Evolutionary conservation across 2,888 invertebrate genomes (phyloP), one percentile per base, ranked within the genome.

Genomic region (Dasypolia templi): DNA sequence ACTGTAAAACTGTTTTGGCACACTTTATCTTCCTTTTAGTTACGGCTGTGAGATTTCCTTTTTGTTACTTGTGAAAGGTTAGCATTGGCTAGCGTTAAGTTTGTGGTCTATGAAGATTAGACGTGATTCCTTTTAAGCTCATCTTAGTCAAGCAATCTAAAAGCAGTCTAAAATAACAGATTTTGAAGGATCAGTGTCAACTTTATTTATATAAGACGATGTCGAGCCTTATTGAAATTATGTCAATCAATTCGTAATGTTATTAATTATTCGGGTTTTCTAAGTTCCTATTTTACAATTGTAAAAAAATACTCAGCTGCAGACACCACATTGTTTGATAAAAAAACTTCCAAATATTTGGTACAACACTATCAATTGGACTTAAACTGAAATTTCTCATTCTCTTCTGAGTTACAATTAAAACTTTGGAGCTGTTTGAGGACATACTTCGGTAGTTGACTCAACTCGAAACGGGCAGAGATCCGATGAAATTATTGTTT

Each of bases 341-440:
- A 7, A 35, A 44, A 51, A 58, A 19, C 29, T 39, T 46, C 32
- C 9, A 66, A 71, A 77, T 58, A 74, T 63, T 77, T 22, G 19
- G 32, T 55, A 64, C 29, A 63, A 32, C 39, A 76, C 66, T 80
- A 84, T 87, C 84, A 86, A 86, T 88, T 88, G 86, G 87, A 83
- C 84, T 85, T 77, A 76, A 84, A 79, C 75, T 77, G 72, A 17
- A 81, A 69, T 79, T 22, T 32, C 22, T 32, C 56, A 32, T 56
- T 84, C 81, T 83, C 83, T 86, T 71, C 86, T 81, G 17, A 88
- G 89, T 88, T 86, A 90, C 89, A 91, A 92, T 92, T 91, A 90
- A 90, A 91, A 89, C 87, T 88, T 88, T 68, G 7, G 69, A 83
- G 81, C 77, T 82, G 81, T 87, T 85, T 83, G 82, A 86, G 83